Evolutionary conservation across 2,888 invertebrate species (phyloP), one percentile per base, ranked within the genome.

Genomic region (Empis stercorea): DNA sequence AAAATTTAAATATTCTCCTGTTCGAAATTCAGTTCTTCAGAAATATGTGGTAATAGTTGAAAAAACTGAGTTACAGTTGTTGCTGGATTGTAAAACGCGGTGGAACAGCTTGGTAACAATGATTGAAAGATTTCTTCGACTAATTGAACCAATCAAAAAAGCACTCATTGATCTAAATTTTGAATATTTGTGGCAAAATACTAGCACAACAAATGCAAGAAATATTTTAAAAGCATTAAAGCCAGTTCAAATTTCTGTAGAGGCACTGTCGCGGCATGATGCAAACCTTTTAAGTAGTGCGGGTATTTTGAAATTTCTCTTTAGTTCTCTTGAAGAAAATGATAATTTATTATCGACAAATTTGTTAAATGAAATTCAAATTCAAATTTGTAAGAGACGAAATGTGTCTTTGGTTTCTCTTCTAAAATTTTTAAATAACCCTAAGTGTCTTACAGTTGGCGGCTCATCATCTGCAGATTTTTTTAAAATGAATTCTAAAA

Each of bases 231-330:
- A n/a, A 30, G 30, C 30, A 7, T 38, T 44, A 13, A 23, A 44
- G 10, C 37, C 44, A 14, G 37, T 44, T 10, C 13, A 44, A 44
- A 44, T 37, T 10, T 6, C 44, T 27, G 15, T 44, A 15, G 44
- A 44, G 27, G 44, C 44, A 10, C 27, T 44, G n/a, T 14, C 14
- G 4, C 44, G 37, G n/a, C n/a, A 37, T 3, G 37, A 37, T 37
- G n/a, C 44, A 14, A 37, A 37, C 10, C 14, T 44, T 20, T 44
- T 44, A 44, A 10, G 13, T 10, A 14, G 14, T 11, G 44, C 37
- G 20, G 44, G 44, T 27, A 37, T 44, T 27, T 37, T 44, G 13
- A 39, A 45, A 44, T 44, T 38, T 16, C n/a, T 38, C 10, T 45
- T 45, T 44, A 30, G 13, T 15, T 5, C 44, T 15, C 38, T 44